phyloP scores from a whole-genome alignment of 2,113 vertebrate genomes.

The Eulacestoma nigropectus region DNA sequence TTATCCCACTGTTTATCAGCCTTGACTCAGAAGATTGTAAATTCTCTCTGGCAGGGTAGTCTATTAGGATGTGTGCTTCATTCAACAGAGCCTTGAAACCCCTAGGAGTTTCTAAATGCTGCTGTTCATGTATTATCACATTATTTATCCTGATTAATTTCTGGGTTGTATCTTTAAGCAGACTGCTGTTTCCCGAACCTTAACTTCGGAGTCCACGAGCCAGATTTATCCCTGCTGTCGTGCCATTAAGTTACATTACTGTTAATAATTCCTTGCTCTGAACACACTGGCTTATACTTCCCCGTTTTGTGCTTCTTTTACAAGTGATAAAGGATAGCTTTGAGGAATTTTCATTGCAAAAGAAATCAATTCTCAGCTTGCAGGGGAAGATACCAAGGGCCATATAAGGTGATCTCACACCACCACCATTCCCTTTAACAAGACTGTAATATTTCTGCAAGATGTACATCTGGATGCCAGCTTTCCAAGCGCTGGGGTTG shows the following conservation, averaged over 20 bases:
- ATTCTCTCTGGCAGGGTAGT: background rate
- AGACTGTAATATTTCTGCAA: background rate
- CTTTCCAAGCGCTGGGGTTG: background rate
- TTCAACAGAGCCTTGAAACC: slow-evolving; percentile 6
- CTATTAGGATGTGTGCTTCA: background rate
- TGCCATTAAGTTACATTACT: background rate
- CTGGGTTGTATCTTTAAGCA: background rate
- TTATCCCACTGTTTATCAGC: slow-evolving; percentile 20
- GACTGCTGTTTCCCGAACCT: slow-evolving; percentile 8
- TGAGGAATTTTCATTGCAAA: slow-evolving; percentile 46
- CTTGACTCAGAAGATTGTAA: background rate
- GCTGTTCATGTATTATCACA: background rate
- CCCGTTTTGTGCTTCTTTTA: background rate
- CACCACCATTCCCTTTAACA: background rate
- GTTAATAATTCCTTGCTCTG: slow-evolving; percentile 18
- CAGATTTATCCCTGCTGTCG: slow-evolving; percentile 32
- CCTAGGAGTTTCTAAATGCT: background rate
- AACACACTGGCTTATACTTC: background rate
- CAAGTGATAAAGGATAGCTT: slow-evolving; percentile 38
- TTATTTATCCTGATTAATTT: slow-evolving; percentile 40
- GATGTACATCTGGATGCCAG: slow-evolving; percentile 48
- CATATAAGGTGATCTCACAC: slow-evolving; percentile 42
- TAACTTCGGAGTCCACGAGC: background rate
- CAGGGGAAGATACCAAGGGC: slow-evolving; percentile 23
- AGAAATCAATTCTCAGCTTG: slow-evolving; percentile 37